Evolutionary conservation across 2,113 vertebrate genomes (phyloP).

Genomic region (Herpetotheres cachinnans): DNA sequence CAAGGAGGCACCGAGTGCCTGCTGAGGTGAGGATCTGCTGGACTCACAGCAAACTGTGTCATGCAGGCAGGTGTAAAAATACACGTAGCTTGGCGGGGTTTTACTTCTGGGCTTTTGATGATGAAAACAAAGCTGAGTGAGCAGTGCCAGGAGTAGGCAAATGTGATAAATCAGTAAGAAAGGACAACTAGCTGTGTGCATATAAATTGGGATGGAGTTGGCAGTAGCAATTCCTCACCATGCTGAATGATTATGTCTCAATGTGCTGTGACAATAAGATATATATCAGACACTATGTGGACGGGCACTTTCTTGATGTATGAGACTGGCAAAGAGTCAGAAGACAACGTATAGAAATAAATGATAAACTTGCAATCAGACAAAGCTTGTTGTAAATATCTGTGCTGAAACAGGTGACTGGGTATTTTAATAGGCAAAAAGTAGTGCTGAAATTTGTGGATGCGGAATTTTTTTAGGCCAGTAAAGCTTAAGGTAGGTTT

Average conservation of each 20-base stretch:
- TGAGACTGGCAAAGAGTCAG: not conserved
- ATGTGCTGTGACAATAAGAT: not conserved
- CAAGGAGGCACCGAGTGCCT: not conserved
- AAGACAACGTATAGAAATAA: not conserved
- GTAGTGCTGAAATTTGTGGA: not conserved
- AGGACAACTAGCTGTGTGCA: not conserved
- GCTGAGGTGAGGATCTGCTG: not conserved
- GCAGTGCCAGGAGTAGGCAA: not conserved
- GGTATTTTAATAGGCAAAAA: not conserved
- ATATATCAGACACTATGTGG: not conserved
- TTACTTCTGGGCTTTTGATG: not conserved
- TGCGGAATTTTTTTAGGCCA: not conserved
- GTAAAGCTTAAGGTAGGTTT: not conserved
- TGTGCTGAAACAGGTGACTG: not conserved
- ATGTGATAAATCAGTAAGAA: not conserved
- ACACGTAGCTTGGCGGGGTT: not conserved
- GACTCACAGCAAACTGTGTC: not conserved
- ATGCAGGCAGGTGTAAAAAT: not conserved
- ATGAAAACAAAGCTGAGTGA: not conserved
- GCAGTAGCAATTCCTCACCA: not conserved
- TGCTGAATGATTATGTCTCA: not conserved
- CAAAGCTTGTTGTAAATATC: not conserved
- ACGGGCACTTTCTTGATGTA: not conserved
- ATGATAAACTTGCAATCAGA: not conserved
- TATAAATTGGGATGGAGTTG: not conserved